Evolutionary conservation across 2,113 vertebrate genomes (phyloP), one percentile per base, ranked within the genome.

Genomic region (Gambusia holbrooki): DNA sequence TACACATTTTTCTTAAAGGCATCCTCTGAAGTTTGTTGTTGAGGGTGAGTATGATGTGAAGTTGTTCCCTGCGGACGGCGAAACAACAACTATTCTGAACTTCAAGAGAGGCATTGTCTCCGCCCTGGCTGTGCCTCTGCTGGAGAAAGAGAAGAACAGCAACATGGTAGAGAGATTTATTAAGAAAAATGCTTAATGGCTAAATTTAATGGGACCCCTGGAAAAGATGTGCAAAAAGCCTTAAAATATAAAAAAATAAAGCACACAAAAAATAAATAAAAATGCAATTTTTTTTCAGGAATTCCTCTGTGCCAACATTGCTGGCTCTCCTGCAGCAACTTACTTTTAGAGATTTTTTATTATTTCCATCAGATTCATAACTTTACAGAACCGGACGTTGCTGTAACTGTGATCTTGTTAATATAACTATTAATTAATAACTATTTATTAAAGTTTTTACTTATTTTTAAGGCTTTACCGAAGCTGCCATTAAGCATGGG

Each of bases 101-200:
- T 91, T 99, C 91, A 99, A 99, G 92, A 96, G 97, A 84, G 98
- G 97, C 32, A 97, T 99, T 69, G 87, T 99, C 69, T 97, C 98
- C 60, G 93, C 96, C 37, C 92, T 99, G n/a, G 92, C 97, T 76
- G 95, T 95, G 73, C 96, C 97, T 81, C 83, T 89, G 32, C 90
- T 97, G 76, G 94, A 95, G 1, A 93, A 91, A 60, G 92, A 95
- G 29, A 90, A 89, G 5, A 68, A 88, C n/a, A 94, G 91, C 79
- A 89, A 74, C 42, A 86, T 96, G 93, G 94, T 95, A 78, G 66
- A 58, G 14, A 40, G 0, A 63, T 69, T 70, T 42, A 67, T 1
- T 0, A 40, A 35, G 0, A 68, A 63, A 65, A 66, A 61, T 35
- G 0, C 25, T 27, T 10, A 9, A 9, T 6, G 28, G 45, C 15